phyloP scores from a whole-genome alignment of 1,140 invertebrate species.

The Panulirus ornatus region DNA sequence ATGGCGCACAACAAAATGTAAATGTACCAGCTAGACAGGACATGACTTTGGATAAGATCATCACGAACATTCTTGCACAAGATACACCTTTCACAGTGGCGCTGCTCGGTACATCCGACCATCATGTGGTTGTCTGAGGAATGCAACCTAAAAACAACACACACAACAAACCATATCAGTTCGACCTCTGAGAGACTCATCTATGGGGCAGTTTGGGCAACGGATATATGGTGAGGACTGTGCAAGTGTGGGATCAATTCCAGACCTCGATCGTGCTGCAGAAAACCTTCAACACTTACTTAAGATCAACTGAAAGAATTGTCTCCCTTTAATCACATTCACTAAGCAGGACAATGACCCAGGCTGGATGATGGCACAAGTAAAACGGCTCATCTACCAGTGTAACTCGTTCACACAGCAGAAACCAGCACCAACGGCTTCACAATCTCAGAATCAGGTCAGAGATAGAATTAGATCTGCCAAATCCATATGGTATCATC shows the following conservation, averaged over 20 bases:
- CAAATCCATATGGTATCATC: neutral
- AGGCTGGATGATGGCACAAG: neutral
- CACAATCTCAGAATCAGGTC: neutral
- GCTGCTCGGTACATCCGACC: neutral
- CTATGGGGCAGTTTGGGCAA: neutral
- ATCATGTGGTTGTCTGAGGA: neutral
- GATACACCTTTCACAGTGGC: neutral
- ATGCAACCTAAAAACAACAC: neutral
- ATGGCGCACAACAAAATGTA: neutral
- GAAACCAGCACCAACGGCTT: neutral
- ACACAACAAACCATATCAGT: neutral
- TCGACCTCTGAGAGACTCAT: neutral
- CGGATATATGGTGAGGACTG: no score
- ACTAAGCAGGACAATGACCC: neutral
- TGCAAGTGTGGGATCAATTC: neutral
- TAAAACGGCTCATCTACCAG: constrained; percentile 6
- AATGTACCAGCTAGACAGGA: neutral
- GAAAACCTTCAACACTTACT: neutral
- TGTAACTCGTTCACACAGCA: neutral
- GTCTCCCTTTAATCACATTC: neutral
- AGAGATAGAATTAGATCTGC: neutral
- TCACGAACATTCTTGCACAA: neutral
- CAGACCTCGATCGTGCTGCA: neutral
- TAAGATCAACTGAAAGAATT: neutral
- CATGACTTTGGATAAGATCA: neutral